These are phyloP conservation scores for Pemphigus obesinymphae DNA, from an alignment of 1,140 invertebrate species.

Conservation along the genomic window DNA sequence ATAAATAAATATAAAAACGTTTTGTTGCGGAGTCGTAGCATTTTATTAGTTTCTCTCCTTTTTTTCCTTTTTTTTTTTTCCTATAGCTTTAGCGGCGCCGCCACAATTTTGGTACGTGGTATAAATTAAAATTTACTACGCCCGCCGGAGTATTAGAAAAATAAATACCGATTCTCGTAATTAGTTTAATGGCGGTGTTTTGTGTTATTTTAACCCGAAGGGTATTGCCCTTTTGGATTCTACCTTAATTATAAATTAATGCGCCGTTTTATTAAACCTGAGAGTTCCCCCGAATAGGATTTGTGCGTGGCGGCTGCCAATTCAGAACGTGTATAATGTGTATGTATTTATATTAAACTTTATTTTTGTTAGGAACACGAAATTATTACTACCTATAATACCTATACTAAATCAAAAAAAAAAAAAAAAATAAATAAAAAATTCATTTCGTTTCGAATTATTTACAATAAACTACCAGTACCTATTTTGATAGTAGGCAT, in stretches of 20 bases:
- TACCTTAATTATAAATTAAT: slow-evolving; percentile 39
- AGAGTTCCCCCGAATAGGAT: not conserved
- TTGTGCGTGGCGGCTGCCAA: not conserved
- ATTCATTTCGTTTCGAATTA: not conserved
- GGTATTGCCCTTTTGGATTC: slow-evolving; percentile 27
- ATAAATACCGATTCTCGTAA: slow-evolving; percentile 39
- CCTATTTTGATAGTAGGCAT: too few relatives aligned
- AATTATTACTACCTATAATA: not conserved
- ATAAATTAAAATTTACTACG: slow-evolving; percentile 39
- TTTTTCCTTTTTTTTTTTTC: too few relatives aligned
- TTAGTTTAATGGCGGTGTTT: slow-evolving; percentile 37
- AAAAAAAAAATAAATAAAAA: too few relatives aligned
- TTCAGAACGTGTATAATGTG: not conserved
- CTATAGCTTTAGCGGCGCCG: not conserved
- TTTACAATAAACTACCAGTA: not conserved
- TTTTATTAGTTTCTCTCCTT: slow-evolving; percentile 24
- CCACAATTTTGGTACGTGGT: slow-evolving; percentile 6
- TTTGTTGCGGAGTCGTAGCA: not conserved
- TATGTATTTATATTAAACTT: not conserved
- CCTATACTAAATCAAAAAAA: not conserved
- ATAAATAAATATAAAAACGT: slow-evolving; percentile 28
- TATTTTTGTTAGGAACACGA: not conserved
- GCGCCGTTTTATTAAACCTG: slow-evolving; percentile 34
- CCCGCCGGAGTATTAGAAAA: slow-evolving; percentile 35
- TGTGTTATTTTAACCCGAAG: slow-evolving; percentile 30